Conservation (phyloP, 2,888 invertebrate genomes). For the Blastobasis lacticolella region DNA sequence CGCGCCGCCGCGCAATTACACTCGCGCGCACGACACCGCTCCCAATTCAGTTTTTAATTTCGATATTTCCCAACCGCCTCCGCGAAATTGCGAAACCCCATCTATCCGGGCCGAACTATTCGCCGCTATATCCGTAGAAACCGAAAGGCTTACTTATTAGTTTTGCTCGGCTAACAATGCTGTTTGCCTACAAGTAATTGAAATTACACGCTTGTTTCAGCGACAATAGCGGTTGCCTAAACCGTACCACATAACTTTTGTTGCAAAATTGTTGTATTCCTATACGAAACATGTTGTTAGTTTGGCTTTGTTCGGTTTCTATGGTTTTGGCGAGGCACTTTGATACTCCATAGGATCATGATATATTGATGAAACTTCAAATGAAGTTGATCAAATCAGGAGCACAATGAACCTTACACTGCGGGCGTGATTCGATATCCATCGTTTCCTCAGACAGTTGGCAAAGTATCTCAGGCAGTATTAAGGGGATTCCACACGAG, state of each 20-base stretch:
- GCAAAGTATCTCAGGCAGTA: too few species aligned
- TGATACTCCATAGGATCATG: too few species aligned
- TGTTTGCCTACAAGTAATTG: conserved; percentile 37
- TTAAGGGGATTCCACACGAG: too few species aligned
- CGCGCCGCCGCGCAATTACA: conserved; percentile 58
- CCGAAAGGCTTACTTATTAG: conserved; percentile 36
- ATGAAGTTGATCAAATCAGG: too few species aligned
- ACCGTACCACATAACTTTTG: background rate
- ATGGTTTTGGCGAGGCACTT: too few species aligned
- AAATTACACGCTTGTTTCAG: conserved; percentile 49
- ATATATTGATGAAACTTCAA: too few species aligned
- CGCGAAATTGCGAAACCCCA: conserved; percentile 30
- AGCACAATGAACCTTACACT: too few species aligned
- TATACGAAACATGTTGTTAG: too few species aligned
- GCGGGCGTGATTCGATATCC: too few species aligned
- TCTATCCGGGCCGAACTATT: conserved; percentile 29
- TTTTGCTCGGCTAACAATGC: conserved; percentile 14
- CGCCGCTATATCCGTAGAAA: conserved; percentile 60
- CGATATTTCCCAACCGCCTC: conserved; percentile 36
- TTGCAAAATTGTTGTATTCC: too few species aligned
- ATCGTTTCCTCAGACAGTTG: too few species aligned
- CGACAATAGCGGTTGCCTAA: conserved; percentile 37
- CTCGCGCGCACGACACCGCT: conserved; percentile 21
- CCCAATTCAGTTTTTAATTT: conserved; percentile 44
- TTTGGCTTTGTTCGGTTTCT: too few species aligned